Conservation (phyloP, 1,140 invertebrate species). For the Cardiocondyla obscurior region DNA sequence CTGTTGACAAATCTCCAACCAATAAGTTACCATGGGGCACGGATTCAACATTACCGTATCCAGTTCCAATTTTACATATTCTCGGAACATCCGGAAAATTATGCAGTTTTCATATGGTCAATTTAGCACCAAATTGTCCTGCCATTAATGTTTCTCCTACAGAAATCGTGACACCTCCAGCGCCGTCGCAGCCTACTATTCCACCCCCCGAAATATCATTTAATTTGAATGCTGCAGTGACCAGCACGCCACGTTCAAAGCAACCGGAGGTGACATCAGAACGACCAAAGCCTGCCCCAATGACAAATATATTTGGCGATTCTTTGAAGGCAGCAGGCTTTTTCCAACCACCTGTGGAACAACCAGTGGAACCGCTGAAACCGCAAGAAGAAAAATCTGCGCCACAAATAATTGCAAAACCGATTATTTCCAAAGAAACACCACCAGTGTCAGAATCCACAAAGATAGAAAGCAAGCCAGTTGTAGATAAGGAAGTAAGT, state of each 20-base stretch:
- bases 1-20: slow-evolving; percentile 84
- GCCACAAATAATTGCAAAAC: slow-evolving; percentile 2
- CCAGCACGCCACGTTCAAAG: slow-evolving; percentile 77
- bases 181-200: slow-evolving; percentile 45
- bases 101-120: slow-evolving; percentile 86
- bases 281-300: slow-evolving; percentile 52
- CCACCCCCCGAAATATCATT: slow-evolving; percentile 73
- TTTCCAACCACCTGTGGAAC: slow-evolving; percentile 16
- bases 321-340: slow-evolving; percentile 48
- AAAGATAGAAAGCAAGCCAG: slow-evolving; percentile 39
- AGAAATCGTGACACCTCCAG: slow-evolving; percentile 69
- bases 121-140: slow-evolving; percentile 80
- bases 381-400: slow-evolving; percentile 21
- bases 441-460: slow-evolving; percentile 14
- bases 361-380: slow-evolving; percentile 25
- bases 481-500: slow-evolving; percentile 31
- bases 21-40: slow-evolving; percentile 83
- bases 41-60: slow-evolving; percentile 82
- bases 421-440: slow-evolving; percentile 23
- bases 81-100: slow-evolving; percentile 86
- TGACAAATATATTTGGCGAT: slow-evolving; percentile 68
- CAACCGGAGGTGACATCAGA: slow-evolving; percentile 54
- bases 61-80: slow-evolving; percentile 86
- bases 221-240: slow-evolving; percentile 61
- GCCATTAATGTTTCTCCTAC: slow-evolving; percentile 81